Evolutionary conservation across 1,140 invertebrate genomes (phyloP).

Genomic region (Heliconius eleuchia): DNA sequence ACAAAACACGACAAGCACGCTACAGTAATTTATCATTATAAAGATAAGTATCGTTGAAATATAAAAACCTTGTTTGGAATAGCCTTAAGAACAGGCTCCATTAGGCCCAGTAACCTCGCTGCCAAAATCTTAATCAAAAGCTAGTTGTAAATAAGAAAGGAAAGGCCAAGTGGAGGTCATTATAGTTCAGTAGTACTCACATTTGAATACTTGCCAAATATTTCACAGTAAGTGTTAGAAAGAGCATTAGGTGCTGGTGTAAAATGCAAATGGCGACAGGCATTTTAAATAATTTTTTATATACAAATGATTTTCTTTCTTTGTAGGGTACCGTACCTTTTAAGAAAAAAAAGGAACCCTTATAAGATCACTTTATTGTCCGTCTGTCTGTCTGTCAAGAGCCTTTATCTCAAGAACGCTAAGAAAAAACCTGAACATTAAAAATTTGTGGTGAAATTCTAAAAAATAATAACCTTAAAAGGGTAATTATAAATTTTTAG

Average conservation of each 20-base stretch:
- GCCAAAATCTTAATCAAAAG: slow-evolving; percentile 27
- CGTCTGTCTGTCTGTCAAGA: too few species aligned
- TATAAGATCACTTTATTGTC: too few species aligned
- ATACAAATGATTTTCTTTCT: too few species aligned
- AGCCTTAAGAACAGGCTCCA: slow-evolving; percentile 25
- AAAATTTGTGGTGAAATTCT: too few species aligned
- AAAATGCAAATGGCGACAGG: neutral
- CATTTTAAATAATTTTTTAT: too few species aligned
- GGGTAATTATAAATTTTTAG: too few species aligned
- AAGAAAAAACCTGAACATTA: too few species aligned
- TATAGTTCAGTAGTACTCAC: slow-evolving; percentile 19
- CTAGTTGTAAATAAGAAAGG: slow-evolving; percentile 33
- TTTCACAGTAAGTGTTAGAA: neutral
- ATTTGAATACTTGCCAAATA: slow-evolving; percentile 31
- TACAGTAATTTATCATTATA: slow-evolving; percentile 5
- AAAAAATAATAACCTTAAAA: too few species aligned
- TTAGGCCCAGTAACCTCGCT: slow-evolving; percentile 34
- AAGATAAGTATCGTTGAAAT: slow-evolving; percentile 12
- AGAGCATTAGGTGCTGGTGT: neutral
- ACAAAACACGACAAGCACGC: neutral
- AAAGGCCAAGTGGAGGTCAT: slow-evolving; percentile 24
- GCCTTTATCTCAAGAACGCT: too few species aligned
- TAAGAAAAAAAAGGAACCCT: too few species aligned
- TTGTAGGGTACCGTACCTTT: too few species aligned
- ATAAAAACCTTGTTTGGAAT: slow-evolving; percentile 12